Base-by-base conservation (phyloP, 2,888 invertebrate species). In the Hydropsyche betteni region DNA sequence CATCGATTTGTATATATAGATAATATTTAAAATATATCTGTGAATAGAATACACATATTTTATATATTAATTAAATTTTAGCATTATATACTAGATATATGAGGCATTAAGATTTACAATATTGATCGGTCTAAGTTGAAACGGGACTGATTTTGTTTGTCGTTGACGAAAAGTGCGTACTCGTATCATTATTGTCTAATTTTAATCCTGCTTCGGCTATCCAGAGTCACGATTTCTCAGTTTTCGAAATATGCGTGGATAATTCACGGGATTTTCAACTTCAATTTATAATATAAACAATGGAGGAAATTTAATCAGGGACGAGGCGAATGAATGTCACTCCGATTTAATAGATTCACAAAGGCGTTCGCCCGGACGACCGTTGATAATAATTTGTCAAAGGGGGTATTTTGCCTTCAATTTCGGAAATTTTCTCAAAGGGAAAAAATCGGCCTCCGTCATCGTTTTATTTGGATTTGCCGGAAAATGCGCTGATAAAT, bases 301-400 rank as follows among this genome's bases (percentile, higher is more conserved):
- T 64, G 64, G 36, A 36, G 64, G 64, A 64, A 64, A 64, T 64
- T 64, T 64, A 64, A 64, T 64, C 64, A 64, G 34, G 36, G 58
- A 24, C 16, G 58, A 64, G 64, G 36, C 64, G 34, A 64, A 64
- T 64, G 64, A 64, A 64, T 64, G 64, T 64, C 64, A 64, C 64
- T 64, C 64, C 34, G 64, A 64, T 64, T 64, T 64, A 64, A 64
- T 64, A 64, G 64, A 64, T 64, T 64, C 64, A 64, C 64, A 64
- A 64, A 64, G 64, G 64, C 34, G 36, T n/a, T 64, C 64, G 64
- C 10, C 36, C 64, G 64, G 16, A 24, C 58, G 58, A 58, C 58
- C 64, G 64, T 64, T 64, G 64, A 64, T 64, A 64, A 64, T 64
- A 64, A 64, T 64, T 64, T 64, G 64, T 64, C 64, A 64, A 64